Evolutionary conservation across 2,113 vertebrate genomes (phyloP), one percentile per base, ranked within the genome.

Genomic region (Manacus vitellinus): DNA sequence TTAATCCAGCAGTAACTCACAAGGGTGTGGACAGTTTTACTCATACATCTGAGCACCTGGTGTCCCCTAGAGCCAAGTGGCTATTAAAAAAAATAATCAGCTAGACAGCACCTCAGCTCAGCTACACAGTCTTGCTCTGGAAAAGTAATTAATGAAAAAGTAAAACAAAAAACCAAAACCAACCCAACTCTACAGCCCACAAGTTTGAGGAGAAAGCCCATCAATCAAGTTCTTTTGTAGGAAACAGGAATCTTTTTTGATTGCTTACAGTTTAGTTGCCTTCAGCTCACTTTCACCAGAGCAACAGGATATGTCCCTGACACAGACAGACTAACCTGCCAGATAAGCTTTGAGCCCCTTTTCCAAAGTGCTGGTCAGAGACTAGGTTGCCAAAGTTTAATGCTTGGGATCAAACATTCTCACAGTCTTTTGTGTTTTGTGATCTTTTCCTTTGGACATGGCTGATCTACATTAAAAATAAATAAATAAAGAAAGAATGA

Each of bases 401-500:
- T 51, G 33, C 18, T 30, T 33, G 20, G 21, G 33, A 85, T 75
- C 33, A 81, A 92, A 16, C 21, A 63, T 46, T 41, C 89, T 70
- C 47, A 81, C 25, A 35, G 35, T 6, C 43, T 75, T 85, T 46
- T 6, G 14, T 67, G 18, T 52, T 70, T 84, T 6, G 11, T 12
- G 4, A 70, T 86, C 4, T 58, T 83, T 52, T 88, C 61, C 18
- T 89, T 66, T 30, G 12, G 51, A 86, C 85, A 55, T 49, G 14
- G 24, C 7, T 31, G 31, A 37, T 84, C 37, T 47, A 18, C 56
- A 65, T 43, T 67, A 47, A 35, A 49, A 71, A 66, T 5, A 24
- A 62, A 25, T 0, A 41, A 54, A 9, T 0, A 25, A 49, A 5
- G 8, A 63, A 37, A 27, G 3, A 46, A 9, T 2, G 0, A 44